phyloP scores from a whole-genome alignment of 2,113 vertebrate genomes.

The Holacanthus passer region DNA sequence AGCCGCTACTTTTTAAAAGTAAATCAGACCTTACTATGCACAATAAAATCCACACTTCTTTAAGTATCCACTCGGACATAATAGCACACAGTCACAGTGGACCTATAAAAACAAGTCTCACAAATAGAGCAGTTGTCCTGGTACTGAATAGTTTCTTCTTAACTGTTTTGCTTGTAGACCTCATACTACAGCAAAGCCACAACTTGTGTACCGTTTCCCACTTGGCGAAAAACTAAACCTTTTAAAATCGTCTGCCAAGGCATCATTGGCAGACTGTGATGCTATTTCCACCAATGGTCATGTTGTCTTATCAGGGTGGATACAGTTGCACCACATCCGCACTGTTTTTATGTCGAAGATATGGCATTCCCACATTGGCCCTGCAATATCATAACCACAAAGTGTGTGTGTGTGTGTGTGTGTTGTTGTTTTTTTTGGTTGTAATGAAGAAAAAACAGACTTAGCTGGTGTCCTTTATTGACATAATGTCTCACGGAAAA shows the following conservation, averaged over 20 bases:
- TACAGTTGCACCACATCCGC: constrained; percentile 28
- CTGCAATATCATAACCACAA: background rate
- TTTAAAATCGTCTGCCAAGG: constrained; percentile 11
- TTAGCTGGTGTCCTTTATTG: background rate
- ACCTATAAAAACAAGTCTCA: constrained; percentile 36
- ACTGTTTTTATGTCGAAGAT: constrained; percentile 8
- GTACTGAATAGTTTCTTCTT: constrained; percentile 23
- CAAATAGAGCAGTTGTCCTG: constrained; percentile 27
- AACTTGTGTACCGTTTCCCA: background rate
- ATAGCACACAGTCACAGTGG: constrained; percentile 45
- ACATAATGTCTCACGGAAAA: background rate
- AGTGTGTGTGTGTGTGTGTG: constrained; percentile 20
- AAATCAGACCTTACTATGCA: constrained; percentile 41
- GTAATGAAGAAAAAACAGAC: background rate
- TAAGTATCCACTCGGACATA: constrained; percentile 54
- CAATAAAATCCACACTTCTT: constrained; percentile 62
- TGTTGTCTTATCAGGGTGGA: constrained; percentile 51
- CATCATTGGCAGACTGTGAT: constrained; percentile 21
- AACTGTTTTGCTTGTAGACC: background rate
- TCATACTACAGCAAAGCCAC: background rate
- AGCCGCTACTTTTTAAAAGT: constrained; percentile 45
- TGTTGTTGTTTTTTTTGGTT: constrained; percentile 3
- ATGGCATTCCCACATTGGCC: background rate
- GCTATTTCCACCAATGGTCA: constrained; percentile 34
- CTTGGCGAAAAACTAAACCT: constrained; percentile 14